Base-by-base conservation (phyloP, 1,140 invertebrate genomes). In the Drosophila takahashii region DNA sequence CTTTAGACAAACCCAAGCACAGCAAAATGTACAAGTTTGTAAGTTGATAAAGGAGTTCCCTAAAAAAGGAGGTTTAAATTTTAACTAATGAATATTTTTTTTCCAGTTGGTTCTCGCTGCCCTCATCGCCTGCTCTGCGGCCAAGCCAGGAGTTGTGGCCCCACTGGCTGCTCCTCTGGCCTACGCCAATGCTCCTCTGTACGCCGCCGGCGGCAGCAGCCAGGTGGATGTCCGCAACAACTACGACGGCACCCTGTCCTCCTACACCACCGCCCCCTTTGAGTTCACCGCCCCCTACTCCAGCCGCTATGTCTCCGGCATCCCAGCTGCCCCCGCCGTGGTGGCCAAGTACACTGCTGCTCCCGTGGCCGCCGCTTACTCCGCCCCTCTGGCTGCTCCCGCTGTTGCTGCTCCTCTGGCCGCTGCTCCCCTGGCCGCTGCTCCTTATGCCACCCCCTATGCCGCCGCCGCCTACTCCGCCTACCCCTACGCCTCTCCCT, bases 281-380 rank as follows among this genome's bases (percentile, higher is more conserved):
- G 79, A 80, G 47, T 90, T 91, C 56, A 52, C 79, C 16, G 71
- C 56, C n/a, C 93, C 93, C 65, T 92, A 92, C 67, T 93, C 93
- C 26, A 94, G 93, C 81, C 93, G 93, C 16, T 94, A 94, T 61
- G 83, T 81, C 50, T 89, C 85, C 22, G 84, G 84, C 3, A 67
- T 89, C n/a, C 84, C 84, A 27, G 79, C 84, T 50, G 77, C 79
- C 13, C 58, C 56, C 67, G 77, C 77, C 16, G 50, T 77, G 10
- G 74, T 81, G 29, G 81, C 79, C 62, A 57, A 74, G 44, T 85
- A 81, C 37, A 78, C 84, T 6, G 73, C 87, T 13, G 78, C 87
- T 37, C 79, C 62, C 47, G 90, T 92, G 52, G 53, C 93, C 56
- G 60, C 59, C 22, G 53, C 53, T 9, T 56, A 56, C 37, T 41